Percentiles rank a stretch among this genome's conserved stretches.
Conservation (phyloP, 2,113 vertebrate genomes). For the Cyprinodon brontotheroides region DNA sequence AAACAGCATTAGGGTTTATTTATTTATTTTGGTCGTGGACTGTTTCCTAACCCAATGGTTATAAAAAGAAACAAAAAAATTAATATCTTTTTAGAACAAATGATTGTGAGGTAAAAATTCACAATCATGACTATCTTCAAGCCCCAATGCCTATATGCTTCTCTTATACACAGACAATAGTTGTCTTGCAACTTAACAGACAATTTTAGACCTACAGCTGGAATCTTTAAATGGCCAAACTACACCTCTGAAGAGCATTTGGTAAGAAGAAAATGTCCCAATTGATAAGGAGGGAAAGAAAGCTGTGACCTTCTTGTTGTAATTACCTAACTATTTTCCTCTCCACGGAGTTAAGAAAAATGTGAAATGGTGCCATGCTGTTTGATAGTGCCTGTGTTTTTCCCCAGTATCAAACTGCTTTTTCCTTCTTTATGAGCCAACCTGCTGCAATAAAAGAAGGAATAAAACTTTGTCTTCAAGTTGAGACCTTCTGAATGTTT, state of each 20-base stretch:
- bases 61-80: no score
- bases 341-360: conserved; percentile 43
- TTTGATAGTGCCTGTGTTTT: conserved; percentile 16
- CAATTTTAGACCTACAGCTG: conserved; percentile 3
- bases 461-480: conserved; percentile 24
- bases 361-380: conserved; percentile 52
- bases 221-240: conserved; percentile 38
- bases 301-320: conserved; percentile 24
- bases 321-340: conserved; percentile 50
- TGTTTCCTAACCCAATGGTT: no score
- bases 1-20: no score
- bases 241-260: conserved; percentile 34
- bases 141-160: background rate
- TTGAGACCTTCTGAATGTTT: conserved; percentile 1
- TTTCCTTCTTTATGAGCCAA: conserved; percentile 37
- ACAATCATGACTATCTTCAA: no score
- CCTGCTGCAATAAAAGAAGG: conserved; percentile 22
- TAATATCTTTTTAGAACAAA: background rate
- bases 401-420: conserved; percentile 15
- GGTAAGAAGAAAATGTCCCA: conserved; percentile 17
- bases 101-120: background rate
- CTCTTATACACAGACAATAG: background rate
- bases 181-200: background rate
- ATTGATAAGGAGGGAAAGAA: conserved; percentile 24
- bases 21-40: no score